Evolutionary conservation across 2,113 vertebrate species (phyloP).

Genomic region (Oryctolagus cuniculus): mOryCun1.1 NC_091436.1:86375001-86375500

Average conservation of each 20-base stretch:
- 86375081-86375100: not conserved
- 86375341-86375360: not conserved
- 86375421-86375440: not conserved
- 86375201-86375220: not conserved
- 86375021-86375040: not conserved
- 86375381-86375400: not conserved
- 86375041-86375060: not conserved
- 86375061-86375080: not conserved
- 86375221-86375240: not conserved
- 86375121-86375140: not conserved
- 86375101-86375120: not conserved
- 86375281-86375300: not conserved
- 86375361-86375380: not conserved
- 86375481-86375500: not conserved
- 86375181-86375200: not conserved
- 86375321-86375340: too few species aligned
- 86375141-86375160: not conserved
- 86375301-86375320: not conserved
- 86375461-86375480: not conserved
- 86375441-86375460: not conserved
- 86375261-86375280: not conserved
- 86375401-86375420: not conserved
- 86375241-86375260: not conserved
- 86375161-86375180: conserved; percentile 14
- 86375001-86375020: not conserved